phyloP scores from a whole-genome alignment of 2,888 invertebrate genomes.

The Agriopis leucophaearia region DNA sequence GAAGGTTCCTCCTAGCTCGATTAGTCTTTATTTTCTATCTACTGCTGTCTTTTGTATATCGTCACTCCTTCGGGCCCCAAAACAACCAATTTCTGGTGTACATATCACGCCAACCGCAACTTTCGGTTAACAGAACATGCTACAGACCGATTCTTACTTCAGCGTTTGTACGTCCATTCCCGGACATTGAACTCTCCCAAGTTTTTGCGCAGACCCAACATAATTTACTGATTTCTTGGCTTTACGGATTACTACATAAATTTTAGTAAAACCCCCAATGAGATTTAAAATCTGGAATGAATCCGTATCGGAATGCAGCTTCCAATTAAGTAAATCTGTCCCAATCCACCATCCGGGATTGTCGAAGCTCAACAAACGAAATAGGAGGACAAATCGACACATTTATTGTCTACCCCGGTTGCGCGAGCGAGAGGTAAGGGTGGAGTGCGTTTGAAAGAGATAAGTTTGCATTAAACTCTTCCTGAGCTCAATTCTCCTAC shows the following conservation, averaged over 20 bases:
- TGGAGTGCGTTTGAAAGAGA: slow-evolving; percentile 3
- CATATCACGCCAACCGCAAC: too few relatives aligned
- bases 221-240: background rate
- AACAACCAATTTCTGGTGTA: background rate
- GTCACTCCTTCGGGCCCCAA: too few relatives aligned
- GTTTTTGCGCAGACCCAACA: background rate
- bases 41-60: too few relatives aligned
- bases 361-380: slow-evolving; percentile 25
- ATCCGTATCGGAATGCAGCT: slow-evolving; percentile 10
- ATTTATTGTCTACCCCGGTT: slow-evolving; percentile 31
- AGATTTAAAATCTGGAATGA: background rate
- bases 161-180: background rate
- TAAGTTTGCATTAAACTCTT: background rate
- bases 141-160: too few relatives aligned
- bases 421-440: slow-evolving; percentile 7
- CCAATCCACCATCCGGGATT: slow-evolving; percentile 22
- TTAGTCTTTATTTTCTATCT: too few relatives aligned
- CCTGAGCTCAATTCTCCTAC: too few relatives aligned
- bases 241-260: background rate
- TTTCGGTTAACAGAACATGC: too few relatives aligned
- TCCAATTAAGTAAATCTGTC: slow-evolving; percentile 21
- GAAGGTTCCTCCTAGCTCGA: too few relatives aligned
- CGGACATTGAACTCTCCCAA: background rate
- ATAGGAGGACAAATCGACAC: slow-evolving; percentile 29
- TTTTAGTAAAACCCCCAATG: background rate